Base-by-base conservation (phyloP, 2,113 vertebrate genomes). In the Laterallus jamaicensis region DNA sequence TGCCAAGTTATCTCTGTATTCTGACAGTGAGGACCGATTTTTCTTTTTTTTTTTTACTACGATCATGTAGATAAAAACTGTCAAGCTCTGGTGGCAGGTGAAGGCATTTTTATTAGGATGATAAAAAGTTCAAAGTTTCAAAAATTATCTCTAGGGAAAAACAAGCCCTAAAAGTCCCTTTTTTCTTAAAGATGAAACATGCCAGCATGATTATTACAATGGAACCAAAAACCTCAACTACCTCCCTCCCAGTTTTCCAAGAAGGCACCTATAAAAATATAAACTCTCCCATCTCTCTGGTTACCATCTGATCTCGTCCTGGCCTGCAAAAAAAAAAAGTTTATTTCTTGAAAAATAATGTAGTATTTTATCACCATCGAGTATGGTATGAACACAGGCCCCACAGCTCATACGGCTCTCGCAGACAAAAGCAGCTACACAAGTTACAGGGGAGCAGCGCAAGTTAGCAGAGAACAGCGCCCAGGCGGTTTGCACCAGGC, bases 81-180 rank as follows among this genome's bases (percentile, higher is more conserved):
- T 69, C 90, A 95, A 92, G 69, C 66, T 95, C 69, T 58, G 78
- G 35, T 78, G 74, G 84, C 69, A 95, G 88, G 68, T 84, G 62
- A 96, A 94, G 42, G 35, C 31, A 70, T 54, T 94, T 97, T 94
- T 84, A 77, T 54, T 64, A 42, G 64, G 8, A 91, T 10, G 59
- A 93, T 78, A 92, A 83, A 63, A 94, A 88, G 83, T 91, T 93
- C 60, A 86, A 96, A 92, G 82, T 70, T 92, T 88, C 5, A 70
- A 32, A 74, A 77, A 94, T 78, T 67, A 83, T 15, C 32, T 90
- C 68, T 15, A 35, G 17, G 11, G 59, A 39, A 95, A 82, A 95
- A 78, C 19, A 88, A 74, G 42, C 55, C 32, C 58, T 44, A 42
- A 86, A 91, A 92, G 50, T 12, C 16, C 9, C n/a, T 66, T 66